phyloP scores from a whole-genome alignment of 1,140 invertebrate species.

The Leptopilina clavipes region DNA sequence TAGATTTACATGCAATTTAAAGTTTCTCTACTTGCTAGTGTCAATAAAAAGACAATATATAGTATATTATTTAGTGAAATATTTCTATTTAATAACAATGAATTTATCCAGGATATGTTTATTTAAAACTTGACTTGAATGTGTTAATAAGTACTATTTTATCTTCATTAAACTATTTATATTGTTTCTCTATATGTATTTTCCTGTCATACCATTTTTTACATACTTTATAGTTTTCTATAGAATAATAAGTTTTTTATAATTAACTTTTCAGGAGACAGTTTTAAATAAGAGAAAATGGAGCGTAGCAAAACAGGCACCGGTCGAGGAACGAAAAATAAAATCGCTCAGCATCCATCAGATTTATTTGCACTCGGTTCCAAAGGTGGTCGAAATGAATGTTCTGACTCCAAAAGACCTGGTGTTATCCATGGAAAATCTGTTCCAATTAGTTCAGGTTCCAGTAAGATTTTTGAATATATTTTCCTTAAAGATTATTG shows the following conservation, averaged over 20 bases:
- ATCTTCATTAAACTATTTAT: too few relatives aligned
- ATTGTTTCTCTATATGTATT: too few relatives aligned
- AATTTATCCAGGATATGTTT: too few relatives aligned
- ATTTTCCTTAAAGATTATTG: conserved; percentile 3
- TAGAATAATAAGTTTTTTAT: background rate
- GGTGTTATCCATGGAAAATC: conserved; percentile 74
- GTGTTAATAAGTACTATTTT: too few relatives aligned
- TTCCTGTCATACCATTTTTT: too few relatives aligned
- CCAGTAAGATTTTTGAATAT: conserved; percentile 62
- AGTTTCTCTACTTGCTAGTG: too few relatives aligned
- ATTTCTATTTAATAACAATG: too few relatives aligned
- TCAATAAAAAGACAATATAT: too few relatives aligned
- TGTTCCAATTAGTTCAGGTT: conserved; percentile 66
- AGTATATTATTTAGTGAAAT: too few relatives aligned
- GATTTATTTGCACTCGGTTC: conserved; percentile 79
- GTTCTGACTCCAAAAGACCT: conserved; percentile 75
- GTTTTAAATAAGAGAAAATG: conserved; percentile 64
- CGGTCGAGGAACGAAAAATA: conserved; percentile 77
- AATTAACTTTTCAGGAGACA: background rate
- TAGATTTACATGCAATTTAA: too few relatives aligned
- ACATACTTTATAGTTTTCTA: too few relatives aligned
- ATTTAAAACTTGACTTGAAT: too few relatives aligned
- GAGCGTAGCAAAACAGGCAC: conserved; percentile 76
- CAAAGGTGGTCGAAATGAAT: conserved; percentile 74
- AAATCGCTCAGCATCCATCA: conserved; percentile 79